Percentiles rank a stretch among this genome's conserved stretches.
Conservation (phyloP, 2,888 invertebrate species). For the Tolmerus cingulatus region DNA sequence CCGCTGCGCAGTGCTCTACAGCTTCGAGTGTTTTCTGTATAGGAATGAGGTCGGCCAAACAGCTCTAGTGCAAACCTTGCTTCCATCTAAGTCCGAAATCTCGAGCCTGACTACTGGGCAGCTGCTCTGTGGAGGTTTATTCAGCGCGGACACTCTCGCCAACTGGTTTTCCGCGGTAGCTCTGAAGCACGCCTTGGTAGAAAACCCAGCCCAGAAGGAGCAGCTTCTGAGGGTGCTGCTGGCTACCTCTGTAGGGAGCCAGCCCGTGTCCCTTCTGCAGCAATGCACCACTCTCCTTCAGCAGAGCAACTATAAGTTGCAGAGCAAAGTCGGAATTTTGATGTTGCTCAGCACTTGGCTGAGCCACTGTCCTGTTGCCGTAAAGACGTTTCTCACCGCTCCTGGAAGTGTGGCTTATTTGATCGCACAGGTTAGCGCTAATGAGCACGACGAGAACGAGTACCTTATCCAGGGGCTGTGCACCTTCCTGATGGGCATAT, state of each 20-base stretch:
- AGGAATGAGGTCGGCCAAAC: conserved; percentile 91
- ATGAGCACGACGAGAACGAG: conserved; percentile 92
- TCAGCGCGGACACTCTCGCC: conserved; percentile 85
- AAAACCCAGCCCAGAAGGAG: conserved; percentile 86
- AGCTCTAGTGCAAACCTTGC: conserved; percentile 87
- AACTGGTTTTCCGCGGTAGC: conserved; percentile 97
- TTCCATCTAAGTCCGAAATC: conserved; percentile 85
- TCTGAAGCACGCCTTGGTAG: conserved; percentile 87
- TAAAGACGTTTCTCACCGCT: conserved; percentile 80
- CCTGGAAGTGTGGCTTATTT: conserved; percentile 85
- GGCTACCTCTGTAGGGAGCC: conserved; percentile 82
- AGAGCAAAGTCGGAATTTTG: conserved; percentile 86
- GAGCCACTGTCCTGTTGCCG: conserved; percentile 82
- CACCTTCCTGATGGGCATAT: conserved; percentile 92
- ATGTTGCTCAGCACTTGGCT: conserved; percentile 92
- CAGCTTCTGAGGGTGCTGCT: conserved; percentile 89
- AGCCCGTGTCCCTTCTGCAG: conserved; percentile 88
- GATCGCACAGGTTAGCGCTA: conserved; percentile 79
- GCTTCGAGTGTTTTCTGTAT: conserved; percentile 94
- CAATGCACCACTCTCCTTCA: conserved; percentile 87
- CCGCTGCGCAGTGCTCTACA: conserved; percentile 95
- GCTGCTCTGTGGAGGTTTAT: conserved; percentile 90
- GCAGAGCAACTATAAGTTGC: conserved; percentile 71
- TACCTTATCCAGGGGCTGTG: conserved; percentile 86
- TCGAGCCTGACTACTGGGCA: conserved; percentile 82